phyloP scores from a whole-genome alignment of 2,113 vertebrate genomes.

The Gila orcuttii region DNA sequence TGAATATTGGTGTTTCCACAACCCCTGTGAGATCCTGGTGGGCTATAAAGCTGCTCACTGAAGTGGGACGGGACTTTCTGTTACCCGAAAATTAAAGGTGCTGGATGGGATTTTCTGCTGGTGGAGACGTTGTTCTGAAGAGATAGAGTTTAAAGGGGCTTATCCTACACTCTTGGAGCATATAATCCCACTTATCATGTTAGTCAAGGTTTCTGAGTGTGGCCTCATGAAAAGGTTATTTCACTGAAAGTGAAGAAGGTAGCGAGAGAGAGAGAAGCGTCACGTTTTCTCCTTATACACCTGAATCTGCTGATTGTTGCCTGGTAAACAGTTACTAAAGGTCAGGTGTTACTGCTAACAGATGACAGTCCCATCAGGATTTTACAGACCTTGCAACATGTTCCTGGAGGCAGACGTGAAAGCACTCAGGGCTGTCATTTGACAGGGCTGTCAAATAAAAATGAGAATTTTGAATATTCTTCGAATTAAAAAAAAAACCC shows the following conservation, averaged over 20 bases:
- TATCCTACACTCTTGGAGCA: neutral
- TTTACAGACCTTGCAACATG: neutral
- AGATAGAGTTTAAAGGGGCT: neutral
- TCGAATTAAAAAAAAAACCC: too few relatives aligned
- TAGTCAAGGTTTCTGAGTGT: slow-evolving; percentile 3
- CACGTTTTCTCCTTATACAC: neutral
- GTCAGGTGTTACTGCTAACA: neutral
- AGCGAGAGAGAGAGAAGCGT: neutral
- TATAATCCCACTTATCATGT: neutral
- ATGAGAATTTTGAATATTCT: too few relatives aligned
- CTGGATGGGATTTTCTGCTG: neutral
- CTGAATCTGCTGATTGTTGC: neutral
- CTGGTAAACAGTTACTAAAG: neutral
- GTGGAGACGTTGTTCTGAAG: neutral
- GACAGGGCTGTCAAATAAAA: too few relatives aligned
- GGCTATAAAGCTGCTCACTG: neutral
- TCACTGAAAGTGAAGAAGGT: neutral
- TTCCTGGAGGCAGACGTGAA: too few relatives aligned
- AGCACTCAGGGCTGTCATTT: too few relatives aligned
- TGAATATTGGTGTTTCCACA: neutral
- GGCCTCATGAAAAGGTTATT: neutral
- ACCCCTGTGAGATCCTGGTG: neutral
- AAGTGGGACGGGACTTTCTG: neutral
- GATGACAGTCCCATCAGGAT: neutral
- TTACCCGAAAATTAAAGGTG: neutral